A percentile compares a stretch with the other conserved stretches of the same genome.
Conservation (phyloP, 2,888 invertebrate species). For the Drosophila paramelanica region DNA sequence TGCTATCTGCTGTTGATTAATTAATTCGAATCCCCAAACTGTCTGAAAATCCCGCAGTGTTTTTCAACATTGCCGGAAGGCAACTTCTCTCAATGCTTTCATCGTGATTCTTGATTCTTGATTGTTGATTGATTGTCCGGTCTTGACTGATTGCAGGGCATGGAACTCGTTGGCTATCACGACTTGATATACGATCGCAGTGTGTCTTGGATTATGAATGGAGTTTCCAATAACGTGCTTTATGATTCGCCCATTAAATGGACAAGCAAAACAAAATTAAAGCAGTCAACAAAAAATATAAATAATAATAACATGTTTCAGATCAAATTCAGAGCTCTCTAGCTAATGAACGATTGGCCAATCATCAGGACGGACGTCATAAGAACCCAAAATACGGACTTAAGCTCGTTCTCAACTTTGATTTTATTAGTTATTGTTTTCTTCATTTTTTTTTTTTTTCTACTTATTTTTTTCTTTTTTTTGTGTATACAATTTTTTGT, state of each 20-base stretch:
- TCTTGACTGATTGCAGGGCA: conserved; percentile 51
- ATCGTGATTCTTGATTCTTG: conserved; percentile 12
- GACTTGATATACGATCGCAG: conserved; percentile 7
- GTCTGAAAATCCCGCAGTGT: conserved; percentile 38
- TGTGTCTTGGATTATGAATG: conserved; percentile 57
- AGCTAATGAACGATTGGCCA: conserved; percentile 37
- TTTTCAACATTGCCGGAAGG: conserved; percentile 24
- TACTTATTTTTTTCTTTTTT: conserved; percentile 29
- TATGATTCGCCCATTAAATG: conserved; percentile 26
- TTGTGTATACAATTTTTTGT: conserved; percentile 2
- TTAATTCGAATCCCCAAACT: conserved; percentile 19
- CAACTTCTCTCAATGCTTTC: conserved; percentile 33
- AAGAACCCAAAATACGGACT: conserved; percentile 7
- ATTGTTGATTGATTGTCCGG: conserved; percentile 52
- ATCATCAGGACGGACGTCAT: conserved; percentile 34
- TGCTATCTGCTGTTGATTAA: conserved; percentile 50
- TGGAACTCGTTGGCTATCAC: conserved; percentile 31
- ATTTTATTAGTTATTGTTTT: conserved; percentile 43
- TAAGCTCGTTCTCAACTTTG: conserved; percentile 39
- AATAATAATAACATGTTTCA: conserved; percentile 45
- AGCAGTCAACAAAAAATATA: neutral
- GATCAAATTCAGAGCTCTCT: conserved; percentile 25
- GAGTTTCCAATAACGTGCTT: conserved; percentile 50
- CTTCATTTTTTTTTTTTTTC: conserved; percentile 9
- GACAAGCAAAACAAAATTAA: neutral